Base-by-base conservation (phyloP, 2,113 vertebrate genomes). In the Semnornis frantzii region DNA sequence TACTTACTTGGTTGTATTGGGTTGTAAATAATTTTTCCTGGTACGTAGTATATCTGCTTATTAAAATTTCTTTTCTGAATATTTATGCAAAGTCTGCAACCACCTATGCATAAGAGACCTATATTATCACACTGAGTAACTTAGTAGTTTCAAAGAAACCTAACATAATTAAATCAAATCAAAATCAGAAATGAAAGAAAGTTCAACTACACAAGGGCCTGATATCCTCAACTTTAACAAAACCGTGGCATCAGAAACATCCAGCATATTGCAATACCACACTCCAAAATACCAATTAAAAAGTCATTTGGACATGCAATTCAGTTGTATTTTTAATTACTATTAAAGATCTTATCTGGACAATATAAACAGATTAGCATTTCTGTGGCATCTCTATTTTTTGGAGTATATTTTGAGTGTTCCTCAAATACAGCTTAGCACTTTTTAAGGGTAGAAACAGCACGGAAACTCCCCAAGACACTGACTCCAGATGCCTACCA, bases 41-140 rank as follows among this genome's bases (percentile, higher is more conserved):
- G 90, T 68, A 94, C 1, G 91, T 6, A 90, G 64, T 77, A 93
- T 90, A 90, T 83, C 82, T 93, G 57, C 92, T 88, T 85, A 91
- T 95, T 95, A 93, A 93, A 94, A 95, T 95, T 91, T 57, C 54
- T 62, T 90, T 77, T 74, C 65, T 95, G 94, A 96, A 93, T 93
- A 95, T 90, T 93, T 94, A 95, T 90, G 85, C 69, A 64, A 94
- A 74, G 60, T 68, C 82, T 74, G 73, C 87, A 87, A 92, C 54
- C 48, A n/a, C 48, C 80, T 83, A 30, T 68, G 92, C 90, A 95
- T 94, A 93, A 91, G 37, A 91, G 76, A 87, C 69, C 79, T 60
- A 46, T 60, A 88, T 96, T 96, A 96, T 88, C 88, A 94, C 71
- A 85, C 28, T 74, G 63, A 93, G 27, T 64, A 91, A 90, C 79